Evolutionary conservation across 2,113 vertebrate genomes (phyloP), one percentile per base, ranked within the genome.

Genomic region (Hemichromis elongatus): DNA sequence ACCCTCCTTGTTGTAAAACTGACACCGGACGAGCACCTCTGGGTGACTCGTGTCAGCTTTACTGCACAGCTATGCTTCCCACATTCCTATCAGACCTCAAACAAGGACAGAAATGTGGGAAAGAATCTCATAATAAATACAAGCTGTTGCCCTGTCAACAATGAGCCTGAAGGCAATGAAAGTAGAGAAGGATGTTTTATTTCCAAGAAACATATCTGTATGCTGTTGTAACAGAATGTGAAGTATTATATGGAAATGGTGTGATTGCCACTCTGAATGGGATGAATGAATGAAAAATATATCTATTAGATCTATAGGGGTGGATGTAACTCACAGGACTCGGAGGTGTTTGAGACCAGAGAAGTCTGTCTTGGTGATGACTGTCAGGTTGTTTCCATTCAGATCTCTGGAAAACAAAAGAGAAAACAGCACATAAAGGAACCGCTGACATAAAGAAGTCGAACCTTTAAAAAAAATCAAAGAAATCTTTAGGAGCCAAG

Each of bases 311-410:
- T n/a, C n/a, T n/a, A 12, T 77, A 4, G 57, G 24, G 1, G 6
- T 30, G 33, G 18, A 5, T 6, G n/a, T 2, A 57, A 94, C 94
- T 98, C 92, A 98, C 97, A 98, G 95, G 80, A 98, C 97, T 19
- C 98, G 84, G 35, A 98, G 96, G 92, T 98, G 97, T 93, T 97
- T 97, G 90, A 99, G 95, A 1, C 97, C 97, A 0, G 94, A 89
- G 4, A 98, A 97, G 95, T 98, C 98, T 0, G 96, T 94, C 95
- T 97, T 99, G 83, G 94, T 96, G 95, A 99, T 96, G 73, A 96
- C 88, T 0, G 98, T 97, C 94, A 99, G 96, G 92, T 99, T 99
- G 96, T 99, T 99, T 79, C 97, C 97, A 0, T 99, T 98, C 94
- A 99, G 97, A 79, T 99, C 98, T 56, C 98, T 99, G 94, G 84